Evolutionary conservation across 2,888 invertebrate genomes (phyloP).

Genomic region (Lomographa bimaculata): DNA sequence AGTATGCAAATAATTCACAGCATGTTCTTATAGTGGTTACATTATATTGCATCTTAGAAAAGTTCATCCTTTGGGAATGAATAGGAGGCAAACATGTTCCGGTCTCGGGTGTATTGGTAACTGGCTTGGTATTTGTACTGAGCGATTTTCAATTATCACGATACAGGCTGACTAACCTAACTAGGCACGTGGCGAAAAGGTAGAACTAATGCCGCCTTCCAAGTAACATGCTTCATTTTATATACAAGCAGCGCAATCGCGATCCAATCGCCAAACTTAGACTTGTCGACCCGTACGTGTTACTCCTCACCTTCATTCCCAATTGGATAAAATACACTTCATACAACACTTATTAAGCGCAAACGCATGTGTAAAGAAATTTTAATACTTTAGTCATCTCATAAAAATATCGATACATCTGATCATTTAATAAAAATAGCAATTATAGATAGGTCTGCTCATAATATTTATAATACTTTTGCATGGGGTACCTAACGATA

Average conservation of each 20-base stretch:
- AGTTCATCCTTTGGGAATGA: constrained; percentile 57
- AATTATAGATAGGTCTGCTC: constrained; percentile 60
- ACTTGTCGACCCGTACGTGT: no score
- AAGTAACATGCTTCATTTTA: no score
- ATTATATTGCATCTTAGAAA: constrained; percentile 63
- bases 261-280: no score
- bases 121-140: constrained; percentile 79
- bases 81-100: constrained; percentile 44
- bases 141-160: constrained; percentile 46
- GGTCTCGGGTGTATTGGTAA: constrained; percentile 63
- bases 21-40: constrained; percentile 66
- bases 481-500: constrained; percentile 55
- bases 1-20: constrained; percentile 74
- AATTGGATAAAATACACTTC: constrained; percentile 46
- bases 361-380: constrained; percentile 64
- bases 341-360: constrained; percentile 56
- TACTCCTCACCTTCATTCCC: constrained; percentile 58
- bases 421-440: constrained; percentile 61
- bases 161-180: no score
- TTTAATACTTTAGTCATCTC: constrained; percentile 80
- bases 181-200: no score
- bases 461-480: constrained; percentile 67
- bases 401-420: constrained; percentile 69
- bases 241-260: no score
- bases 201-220: no score